Evolutionary conservation across 1,140 invertebrate genomes (phyloP).

Genomic region (Aphaenogaster floridana): DNA sequence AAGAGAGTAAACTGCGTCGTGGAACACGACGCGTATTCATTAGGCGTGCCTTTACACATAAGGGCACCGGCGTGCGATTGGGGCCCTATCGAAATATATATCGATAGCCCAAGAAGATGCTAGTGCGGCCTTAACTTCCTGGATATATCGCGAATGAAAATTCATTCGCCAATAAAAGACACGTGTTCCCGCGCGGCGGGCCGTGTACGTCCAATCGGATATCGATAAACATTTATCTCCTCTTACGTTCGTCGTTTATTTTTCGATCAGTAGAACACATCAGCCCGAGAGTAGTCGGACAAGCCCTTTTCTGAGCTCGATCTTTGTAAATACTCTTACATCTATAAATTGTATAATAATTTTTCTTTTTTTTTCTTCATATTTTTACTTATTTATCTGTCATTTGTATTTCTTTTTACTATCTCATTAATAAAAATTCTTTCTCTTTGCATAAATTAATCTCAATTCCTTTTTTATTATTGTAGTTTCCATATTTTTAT

Average conservation of each 20-base stretch:
- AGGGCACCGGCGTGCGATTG: constrained; percentile 53
- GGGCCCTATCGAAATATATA: constrained; percentile 56
- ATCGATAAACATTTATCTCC: constrained; percentile 34
- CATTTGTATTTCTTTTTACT: background rate
- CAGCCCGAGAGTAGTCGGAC: background rate
- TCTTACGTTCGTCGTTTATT: constrained; percentile 38
- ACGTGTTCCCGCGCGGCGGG: constrained; percentile 21
- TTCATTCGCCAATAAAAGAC: constrained; percentile 61
- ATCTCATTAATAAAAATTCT: background rate
- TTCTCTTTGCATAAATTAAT: background rate
- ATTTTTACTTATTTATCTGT: background rate
- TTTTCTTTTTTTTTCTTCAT: background rate
- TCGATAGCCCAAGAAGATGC: background rate
- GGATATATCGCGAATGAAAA: constrained; percentile 45
- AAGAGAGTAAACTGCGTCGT: constrained; percentile 61
- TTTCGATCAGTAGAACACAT: constrained; percentile 29
- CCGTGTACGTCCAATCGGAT: constrained; percentile 41
- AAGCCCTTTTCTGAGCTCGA: background rate
- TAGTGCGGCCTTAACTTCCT: constrained; percentile 30
- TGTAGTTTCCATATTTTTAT: background rate
- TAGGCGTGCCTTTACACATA: constrained; percentile 58
- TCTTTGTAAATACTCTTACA: background rate
- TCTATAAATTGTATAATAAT: background rate
- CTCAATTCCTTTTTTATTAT: background rate
- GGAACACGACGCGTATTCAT: constrained; percentile 83